Conservation (phyloP, 1,140 invertebrate species). For the Frieseomelitta varia region DNA sequence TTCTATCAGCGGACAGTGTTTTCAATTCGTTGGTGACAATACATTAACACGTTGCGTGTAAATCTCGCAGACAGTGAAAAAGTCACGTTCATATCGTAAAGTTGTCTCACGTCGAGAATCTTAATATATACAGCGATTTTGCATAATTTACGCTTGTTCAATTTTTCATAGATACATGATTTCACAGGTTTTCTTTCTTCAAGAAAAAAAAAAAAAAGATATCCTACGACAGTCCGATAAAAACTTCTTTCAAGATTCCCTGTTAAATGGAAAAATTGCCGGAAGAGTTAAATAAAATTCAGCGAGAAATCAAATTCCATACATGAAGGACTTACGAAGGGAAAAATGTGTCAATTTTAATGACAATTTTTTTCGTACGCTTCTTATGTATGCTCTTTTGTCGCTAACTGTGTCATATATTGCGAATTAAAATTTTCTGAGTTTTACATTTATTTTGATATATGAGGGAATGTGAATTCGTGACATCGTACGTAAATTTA, state of each 20-base stretch:
- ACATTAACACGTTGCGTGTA: neutral
- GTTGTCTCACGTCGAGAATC: neutral
- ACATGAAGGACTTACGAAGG: too few species aligned
- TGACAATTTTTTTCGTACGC: too few species aligned
- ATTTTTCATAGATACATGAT: neutral
- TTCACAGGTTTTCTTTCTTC: neutral
- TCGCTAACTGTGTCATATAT: too few species aligned
- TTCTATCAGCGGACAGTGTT: too few species aligned
- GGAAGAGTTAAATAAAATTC: neutral
- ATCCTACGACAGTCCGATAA: neutral
- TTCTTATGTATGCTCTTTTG: too few species aligned
- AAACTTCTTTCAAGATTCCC: too few species aligned
- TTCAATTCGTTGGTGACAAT: neutral
- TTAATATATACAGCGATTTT: neutral
- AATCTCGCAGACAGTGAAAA: neutral
- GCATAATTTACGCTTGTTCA: constrained; percentile 16
- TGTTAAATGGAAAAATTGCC: neutral
- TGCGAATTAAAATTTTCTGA: too few species aligned
- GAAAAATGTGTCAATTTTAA: too few species aligned
- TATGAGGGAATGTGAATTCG: too few species aligned
- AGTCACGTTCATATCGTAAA: constrained; percentile 14
- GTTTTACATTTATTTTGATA: too few species aligned
- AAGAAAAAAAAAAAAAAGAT: neutral
- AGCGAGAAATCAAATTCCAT: neutral
- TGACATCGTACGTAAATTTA: too few species aligned